Evolutionary conservation across 2,888 invertebrate species (phyloP), one percentile per base, ranked within the genome.

Genomic region (Pristionchus japonicus): DNA sequence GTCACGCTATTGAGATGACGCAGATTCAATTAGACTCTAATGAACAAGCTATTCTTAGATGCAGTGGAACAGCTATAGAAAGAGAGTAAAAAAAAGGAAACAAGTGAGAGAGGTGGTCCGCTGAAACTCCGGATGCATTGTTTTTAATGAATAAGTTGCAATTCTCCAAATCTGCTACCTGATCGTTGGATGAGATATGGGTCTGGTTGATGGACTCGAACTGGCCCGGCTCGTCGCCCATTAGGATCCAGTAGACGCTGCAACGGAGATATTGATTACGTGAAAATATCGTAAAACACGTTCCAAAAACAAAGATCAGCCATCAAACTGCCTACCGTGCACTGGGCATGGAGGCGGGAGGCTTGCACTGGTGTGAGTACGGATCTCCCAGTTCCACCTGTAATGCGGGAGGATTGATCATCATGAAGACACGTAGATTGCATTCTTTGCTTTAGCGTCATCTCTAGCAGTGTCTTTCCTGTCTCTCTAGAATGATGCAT

Each of bases 191-290:
- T 34, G 94, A 93, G 86, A 94, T 93, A 89, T 94, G 94, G 23
- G 93, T 91, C 84, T 90, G 90, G 89, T 94, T 94, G 88, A 94
- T 93, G 15, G 93, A 91, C 80, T 91, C 91, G 89, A 94, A 94
- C 40, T 92, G 90, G 31, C 92, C 93, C 61, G 90, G 90, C 70
- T 91, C 93, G 86, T 90, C 89, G 61, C 94, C 94, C 91, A 92
- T 94, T 88, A 94, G 90, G 86, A 94, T 93, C 94, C 94, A 94
- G 88, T 93, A 94, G 47, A 94, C 93, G 86, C 91, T 91, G 37
- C 43, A 74, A 40, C n/a, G 20, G 1, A 3, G 2, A 57, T 57
- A 57, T 34, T 2, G 11, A n/a, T n/a, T n/a, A n/a, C n/a, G n/a
- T n/a, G n/a, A n/a, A n/a, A n/a, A n/a, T n/a, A 34, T 67, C 34